Conservation (phyloP, 2,797 vertebrate genomes). For the Channallabes apus region DNA sequence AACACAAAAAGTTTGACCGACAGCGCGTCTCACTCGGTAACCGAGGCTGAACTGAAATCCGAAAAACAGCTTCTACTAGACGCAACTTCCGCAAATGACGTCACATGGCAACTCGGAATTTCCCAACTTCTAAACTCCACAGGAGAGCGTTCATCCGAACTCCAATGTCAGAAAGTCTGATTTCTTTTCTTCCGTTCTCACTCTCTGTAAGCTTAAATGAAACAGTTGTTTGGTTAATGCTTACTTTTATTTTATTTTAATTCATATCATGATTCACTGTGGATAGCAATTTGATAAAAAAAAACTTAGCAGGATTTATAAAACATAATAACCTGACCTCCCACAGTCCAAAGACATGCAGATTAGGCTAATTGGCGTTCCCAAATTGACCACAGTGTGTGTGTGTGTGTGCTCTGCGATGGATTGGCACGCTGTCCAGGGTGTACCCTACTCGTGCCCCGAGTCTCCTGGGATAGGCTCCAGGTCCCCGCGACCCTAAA, state of each 20-base stretch:
- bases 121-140: not conserved
- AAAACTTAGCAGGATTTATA: not conserved
- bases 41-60: slow-evolving; percentile 13
- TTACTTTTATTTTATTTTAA: not conserved
- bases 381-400: no score
- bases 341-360: no score
- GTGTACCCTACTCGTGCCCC: no score
- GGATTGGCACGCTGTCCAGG: no score
- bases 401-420: no score
- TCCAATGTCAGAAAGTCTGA: not conserved
- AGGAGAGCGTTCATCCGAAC: not conserved
- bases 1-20: not conserved
- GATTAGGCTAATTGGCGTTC: no score
- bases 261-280: not conserved
- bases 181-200: not conserved
- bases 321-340: no score
- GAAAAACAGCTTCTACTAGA: slow-evolving; percentile 17
- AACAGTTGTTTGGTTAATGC: not conserved
- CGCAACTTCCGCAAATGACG: slow-evolving; percentile 31
- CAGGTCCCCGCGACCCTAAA: no score
- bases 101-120: not conserved
- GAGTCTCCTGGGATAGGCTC: no score
- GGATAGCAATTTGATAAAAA: not conserved
- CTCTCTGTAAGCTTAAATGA: not conserved
- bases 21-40: not conserved